Base-by-base conservation (phyloP, 2,113 vertebrate species). In the Apeltes quadracus region DNA sequence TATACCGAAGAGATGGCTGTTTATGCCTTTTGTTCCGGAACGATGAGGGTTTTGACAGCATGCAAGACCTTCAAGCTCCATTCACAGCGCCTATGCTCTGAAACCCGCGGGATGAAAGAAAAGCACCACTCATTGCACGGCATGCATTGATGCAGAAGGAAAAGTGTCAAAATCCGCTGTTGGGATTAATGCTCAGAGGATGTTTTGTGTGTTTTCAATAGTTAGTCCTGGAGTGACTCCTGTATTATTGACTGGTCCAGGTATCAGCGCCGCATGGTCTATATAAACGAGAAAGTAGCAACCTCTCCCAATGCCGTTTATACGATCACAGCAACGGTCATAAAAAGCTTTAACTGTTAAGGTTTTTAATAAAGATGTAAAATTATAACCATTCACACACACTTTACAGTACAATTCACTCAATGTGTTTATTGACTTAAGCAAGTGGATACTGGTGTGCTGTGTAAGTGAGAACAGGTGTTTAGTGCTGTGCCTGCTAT, bases 381-480 rank as follows among this genome's bases (percentile, higher is more conserved):
- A 72, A 38, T 16, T 39, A 59, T 66, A 58, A 76, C 79, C 65
- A 81, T 72, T 70, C 48, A 69, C 39, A 61, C 75, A 65, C 53
- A 59, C 55, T 61, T 83, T 68, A 81, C 72, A 18, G 66, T 73
- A 63, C 75, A 61, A 73, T 89, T 87, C 78, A 86, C 65, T 82
- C 66, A 79, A 59, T 72, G 76, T 84, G 76, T 91, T 90, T 90
- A 89, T 89, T 88, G 85, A 83, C 78, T 87, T 66, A 61, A 85
- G 84, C 78, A 84, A 88, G 87, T 87, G 75, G 84, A 90, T 84
- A 86, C 86, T 82, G 84, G 85, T 86, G 80, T 91, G 86, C 72
- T 81, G 70, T 80, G 61, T 90, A 90, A 93, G 86, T 92, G 82
- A 78, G 91, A 92, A 85, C 91, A 91, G 90, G 86, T 92, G 92